Evolutionary conservation across 23 tunicate genomes (phyloP).

Genomic region (Ciona savignyi): DNA sequence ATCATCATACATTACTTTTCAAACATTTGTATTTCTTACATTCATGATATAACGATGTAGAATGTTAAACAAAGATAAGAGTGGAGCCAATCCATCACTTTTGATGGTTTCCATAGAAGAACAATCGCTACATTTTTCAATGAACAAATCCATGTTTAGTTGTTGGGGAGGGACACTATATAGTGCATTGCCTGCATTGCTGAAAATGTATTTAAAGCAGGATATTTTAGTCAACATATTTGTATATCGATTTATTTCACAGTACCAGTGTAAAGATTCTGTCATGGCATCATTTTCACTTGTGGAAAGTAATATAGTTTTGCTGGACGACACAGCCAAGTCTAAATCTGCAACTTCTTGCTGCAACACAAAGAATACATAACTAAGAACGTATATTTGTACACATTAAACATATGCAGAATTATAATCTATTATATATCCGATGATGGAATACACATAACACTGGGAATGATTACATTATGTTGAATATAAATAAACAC

Average conservation of each 20-base stretch:
- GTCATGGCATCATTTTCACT: neutral
- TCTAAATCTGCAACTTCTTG: neutral
- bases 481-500: no score
- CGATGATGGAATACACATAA: no score
- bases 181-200: slow-evolving; percentile 48
- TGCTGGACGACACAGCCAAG: neutral
- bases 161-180: slow-evolving; percentile 54
- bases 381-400: no score
- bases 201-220: no score
- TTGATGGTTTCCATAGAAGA: neutral
- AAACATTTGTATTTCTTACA: neutral
- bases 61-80: slow-evolving; percentile 19
- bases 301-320: neutral
- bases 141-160: slow-evolving; percentile 17
- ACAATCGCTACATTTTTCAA: neutral
- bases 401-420: no score
- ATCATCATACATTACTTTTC: no score
- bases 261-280: neutral
- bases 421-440: no score
- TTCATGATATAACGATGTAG: slow-evolving; percentile 29
- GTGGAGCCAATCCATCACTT: neutral
- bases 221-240: no score
- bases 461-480: no score
- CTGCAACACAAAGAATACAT: no score
- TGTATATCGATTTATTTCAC: no score